Percentiles rank a stretch among this genome's conserved stretches.
Evolutionary conservation across 2,888 invertebrate species (phyloP).

Genomic region (Aspidiotus destructor): DNA sequence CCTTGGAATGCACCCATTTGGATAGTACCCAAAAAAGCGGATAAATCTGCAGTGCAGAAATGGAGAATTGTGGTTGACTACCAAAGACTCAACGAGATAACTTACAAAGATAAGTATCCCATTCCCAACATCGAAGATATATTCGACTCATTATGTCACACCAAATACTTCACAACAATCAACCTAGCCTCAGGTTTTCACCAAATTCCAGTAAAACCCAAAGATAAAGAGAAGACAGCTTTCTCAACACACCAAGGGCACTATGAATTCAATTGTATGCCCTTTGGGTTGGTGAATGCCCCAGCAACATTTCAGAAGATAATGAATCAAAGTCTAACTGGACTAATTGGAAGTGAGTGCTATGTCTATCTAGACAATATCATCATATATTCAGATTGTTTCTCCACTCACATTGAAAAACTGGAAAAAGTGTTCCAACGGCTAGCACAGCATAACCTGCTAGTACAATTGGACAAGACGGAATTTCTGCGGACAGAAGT

Average conservation of each 20-base stretch:
- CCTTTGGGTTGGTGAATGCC: constrained; percentile 40
- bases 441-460: constrained; percentile 18
- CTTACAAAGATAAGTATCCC: constrained; percentile 15
- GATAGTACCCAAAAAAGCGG: constrained; percentile 12
- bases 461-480: constrained; percentile 20
- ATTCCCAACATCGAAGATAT: constrained; percentile 38
- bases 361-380: constrained; percentile 36
- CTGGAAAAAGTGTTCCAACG: constrained; percentile 24
- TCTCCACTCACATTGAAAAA: constrained; percentile 25
- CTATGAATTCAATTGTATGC: constrained; percentile 38
- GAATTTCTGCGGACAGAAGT: constrained; percentile 20
- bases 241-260: constrained; percentile 32
- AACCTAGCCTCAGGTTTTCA: constrained; percentile 39
- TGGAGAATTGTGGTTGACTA: constrained; percentile 38
- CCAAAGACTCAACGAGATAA: constrained; percentile 5
- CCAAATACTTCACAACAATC: constrained; percentile 38
- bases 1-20: constrained; percentile 7
- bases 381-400: constrained; percentile 31
- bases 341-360: constrained; percentile 35
- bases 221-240: constrained; percentile 18
- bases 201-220: constrained; percentile 36
- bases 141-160: constrained; percentile 37
- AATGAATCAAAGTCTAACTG: constrained; percentile 39
- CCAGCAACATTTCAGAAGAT: constrained; percentile 40
- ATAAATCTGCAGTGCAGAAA: constrained; percentile 32